Base-by-base conservation (phyloP, 23 tunicate genomes). In the Halocynthia roretzi region DNA sequence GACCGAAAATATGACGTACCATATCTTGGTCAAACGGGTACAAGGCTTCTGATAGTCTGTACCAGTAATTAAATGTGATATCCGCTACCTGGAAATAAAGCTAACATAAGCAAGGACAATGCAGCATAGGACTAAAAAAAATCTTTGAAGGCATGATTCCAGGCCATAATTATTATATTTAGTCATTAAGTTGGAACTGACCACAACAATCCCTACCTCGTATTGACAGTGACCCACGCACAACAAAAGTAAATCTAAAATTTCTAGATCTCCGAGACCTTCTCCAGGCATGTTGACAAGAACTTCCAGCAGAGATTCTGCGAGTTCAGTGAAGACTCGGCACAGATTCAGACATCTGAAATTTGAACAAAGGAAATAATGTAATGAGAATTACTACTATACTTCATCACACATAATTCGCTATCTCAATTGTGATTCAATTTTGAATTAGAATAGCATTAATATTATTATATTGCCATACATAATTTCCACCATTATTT, bases 31-130 rank as follows among this genome's bases (percentile, higher is more conserved):
- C 85, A 7, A 67, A 62, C 11, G 87, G 68, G 80, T 92, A 83
- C 52, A 88, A 78, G 83, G 87, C 81, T 57, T 94, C 99, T 5
- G 90, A 88, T 40, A 94, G 61, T 12, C 91, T 80, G 64, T 88
- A 94, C 99, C 99, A 94, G 54, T 84, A 83, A 68, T 88, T 87
- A 76, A 94, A 94, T 19, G 99, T 94, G 68, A 94, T 88, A 71
- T 88, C 91, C 12, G 99, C 87, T 52, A 94, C 98, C 98, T 92
- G 77, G 51, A 61, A 48, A 31, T 10, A 14, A 58, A 58, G 15
- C 15, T 14, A 58, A n/a, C 63, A n/a, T 58, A 58, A n/a, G n/a
- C 63, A n/a, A 58, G 17, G 17, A 58, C 63, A 58, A 0, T 58
- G 63, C 63, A 14, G 15, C 15, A 58, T 14, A 1, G 63, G 17